These are phyloP conservation scores for Acipenser ruthenus DNA, from an alignment of 2,797 vertebrate species.

Conservation along the genomic window DNA sequence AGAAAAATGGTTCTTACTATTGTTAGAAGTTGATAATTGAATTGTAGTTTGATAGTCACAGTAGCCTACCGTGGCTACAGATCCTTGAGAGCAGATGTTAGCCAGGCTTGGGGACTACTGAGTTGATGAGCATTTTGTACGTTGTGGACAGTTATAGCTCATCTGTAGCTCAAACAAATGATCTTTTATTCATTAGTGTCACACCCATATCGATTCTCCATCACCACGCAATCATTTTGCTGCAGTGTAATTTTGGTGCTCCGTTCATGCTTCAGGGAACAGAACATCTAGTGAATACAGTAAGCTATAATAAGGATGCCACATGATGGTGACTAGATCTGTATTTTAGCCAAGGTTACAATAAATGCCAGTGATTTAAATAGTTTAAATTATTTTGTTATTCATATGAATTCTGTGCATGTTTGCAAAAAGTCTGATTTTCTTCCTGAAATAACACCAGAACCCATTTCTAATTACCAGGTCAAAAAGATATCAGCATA, in stretches of 20 bases:
- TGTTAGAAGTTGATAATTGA: no score
- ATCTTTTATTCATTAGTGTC: constrained; percentile 6
- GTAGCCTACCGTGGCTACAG: neutral
- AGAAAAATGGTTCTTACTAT: no score
- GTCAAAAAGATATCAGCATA: no score
- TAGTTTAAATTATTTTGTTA: no score
- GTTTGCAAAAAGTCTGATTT: no score
- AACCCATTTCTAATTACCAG: no score
- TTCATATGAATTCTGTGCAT: neutral
- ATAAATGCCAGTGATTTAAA: no score
- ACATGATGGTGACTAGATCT: constrained; percentile 35
- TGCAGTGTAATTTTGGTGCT: constrained; percentile 25
- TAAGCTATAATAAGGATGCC: constrained; percentile 49
- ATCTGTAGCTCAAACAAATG: neutral
- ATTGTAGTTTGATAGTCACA: neutral
- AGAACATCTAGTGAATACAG: constrained; percentile 63
- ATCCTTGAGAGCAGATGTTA: constrained; percentile 20
- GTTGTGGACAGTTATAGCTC: neutral
- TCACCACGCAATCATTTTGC: constrained; percentile 8
- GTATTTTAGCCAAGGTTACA: no score
- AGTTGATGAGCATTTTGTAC: constrained; percentile 25
- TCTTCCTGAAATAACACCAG: no score
- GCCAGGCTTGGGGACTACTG: constrained; percentile 1
- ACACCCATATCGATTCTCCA: constrained; percentile 21
- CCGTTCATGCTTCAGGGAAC: constrained; percentile 46